phyloP scores from a whole-genome alignment of 2,113 vertebrate species.

The Struthidea cinerea region DNA sequence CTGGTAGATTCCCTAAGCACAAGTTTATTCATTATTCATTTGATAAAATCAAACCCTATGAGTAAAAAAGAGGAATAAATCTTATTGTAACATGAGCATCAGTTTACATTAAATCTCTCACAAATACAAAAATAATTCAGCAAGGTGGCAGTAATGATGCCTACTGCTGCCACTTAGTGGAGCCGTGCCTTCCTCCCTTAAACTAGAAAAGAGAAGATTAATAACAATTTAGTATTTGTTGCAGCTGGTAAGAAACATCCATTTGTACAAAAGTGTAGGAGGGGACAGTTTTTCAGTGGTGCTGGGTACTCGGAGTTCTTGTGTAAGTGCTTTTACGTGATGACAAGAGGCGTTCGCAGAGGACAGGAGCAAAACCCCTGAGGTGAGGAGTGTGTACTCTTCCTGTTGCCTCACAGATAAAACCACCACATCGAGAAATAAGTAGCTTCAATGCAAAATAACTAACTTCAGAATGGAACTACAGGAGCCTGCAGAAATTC shows the following conservation, averaged over 20 bases:
- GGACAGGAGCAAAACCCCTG: neutral
- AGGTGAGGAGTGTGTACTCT: neutral
- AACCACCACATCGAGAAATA: neutral
- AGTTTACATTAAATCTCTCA: neutral
- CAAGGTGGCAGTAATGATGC: neutral
- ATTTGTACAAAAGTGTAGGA: neutral
- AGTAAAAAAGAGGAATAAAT: neutral
- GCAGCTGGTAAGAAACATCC: neutral
- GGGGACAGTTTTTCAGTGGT: neutral
- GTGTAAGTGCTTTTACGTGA: neutral
- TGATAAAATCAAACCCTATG: neutral
- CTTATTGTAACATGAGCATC: neutral
- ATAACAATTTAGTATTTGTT: neutral
- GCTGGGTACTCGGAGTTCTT: neutral
- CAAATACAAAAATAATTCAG: neutral
- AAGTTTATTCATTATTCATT: neutral
- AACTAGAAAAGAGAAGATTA: neutral
- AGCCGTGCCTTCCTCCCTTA: neutral
- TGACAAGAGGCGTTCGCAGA: neutral
- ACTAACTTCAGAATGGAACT: neutral
- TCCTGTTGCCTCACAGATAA: neutral
- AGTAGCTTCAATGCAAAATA: neutral
- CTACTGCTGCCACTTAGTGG: constrained; percentile 30
- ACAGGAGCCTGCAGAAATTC: neutral
- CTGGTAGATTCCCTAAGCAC: neutral